Evolutionary conservation across 2,113 vertebrate genomes (phyloP).

Genomic region (Malurus alboscapulatus): DNA sequence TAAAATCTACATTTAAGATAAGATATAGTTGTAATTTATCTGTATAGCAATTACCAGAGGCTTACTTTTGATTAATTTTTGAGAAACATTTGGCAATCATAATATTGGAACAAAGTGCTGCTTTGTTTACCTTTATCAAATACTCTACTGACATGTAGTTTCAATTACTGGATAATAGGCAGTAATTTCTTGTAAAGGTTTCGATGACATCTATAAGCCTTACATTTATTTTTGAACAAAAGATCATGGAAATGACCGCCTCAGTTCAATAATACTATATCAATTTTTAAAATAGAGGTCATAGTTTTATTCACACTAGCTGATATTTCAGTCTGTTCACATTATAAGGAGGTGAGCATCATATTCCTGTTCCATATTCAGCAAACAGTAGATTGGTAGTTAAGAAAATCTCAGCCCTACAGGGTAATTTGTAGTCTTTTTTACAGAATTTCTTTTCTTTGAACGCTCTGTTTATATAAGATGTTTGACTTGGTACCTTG

Average conservation of each 20-base stretch:
- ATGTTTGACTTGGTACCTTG: not conserved
- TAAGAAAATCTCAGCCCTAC: not conserved
- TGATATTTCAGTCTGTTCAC: not conserved
- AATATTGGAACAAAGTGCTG: not conserved
- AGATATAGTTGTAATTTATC: not conserved
- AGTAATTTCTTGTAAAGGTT: not conserved
- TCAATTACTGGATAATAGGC: not conserved
- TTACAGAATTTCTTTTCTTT: not conserved
- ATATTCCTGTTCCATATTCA: not conserved
- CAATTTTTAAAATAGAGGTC: not conserved
- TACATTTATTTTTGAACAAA: not conserved
- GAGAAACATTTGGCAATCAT: not conserved
- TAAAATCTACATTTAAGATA: not conserved
- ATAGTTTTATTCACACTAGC: not conserved
- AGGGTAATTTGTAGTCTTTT: not conserved
- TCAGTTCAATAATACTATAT: not conserved
- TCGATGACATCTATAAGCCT: not conserved
- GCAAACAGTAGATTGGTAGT: not conserved
- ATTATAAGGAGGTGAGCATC: not conserved
- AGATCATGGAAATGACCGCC: not conserved
- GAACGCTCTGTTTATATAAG: not conserved
- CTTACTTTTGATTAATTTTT: not conserved
- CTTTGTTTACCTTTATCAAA: not conserved
- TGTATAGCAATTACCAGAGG: not conserved
- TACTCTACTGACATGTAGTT: not conserved